Evolutionary conservation across 2,113 vertebrate genomes (phyloP), one percentile per base, ranked within the genome.

Genomic region (Chaetops frenatus): DNA sequence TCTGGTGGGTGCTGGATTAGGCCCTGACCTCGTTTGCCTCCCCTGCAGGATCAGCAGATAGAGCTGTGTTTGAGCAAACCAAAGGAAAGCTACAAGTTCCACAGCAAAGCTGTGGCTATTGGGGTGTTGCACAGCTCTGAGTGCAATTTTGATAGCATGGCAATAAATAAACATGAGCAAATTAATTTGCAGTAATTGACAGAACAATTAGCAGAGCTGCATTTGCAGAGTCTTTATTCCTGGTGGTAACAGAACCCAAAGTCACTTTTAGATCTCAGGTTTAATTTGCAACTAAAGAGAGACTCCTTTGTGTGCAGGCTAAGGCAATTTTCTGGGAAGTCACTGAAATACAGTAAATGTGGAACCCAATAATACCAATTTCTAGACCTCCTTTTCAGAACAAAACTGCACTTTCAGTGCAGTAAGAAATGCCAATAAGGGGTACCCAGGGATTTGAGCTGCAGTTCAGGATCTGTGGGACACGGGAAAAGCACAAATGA

Each of bases 121-220:
- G n/a, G 53, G 38, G 62, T 44, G 27, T 70, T 85, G 57, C 47
- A 31, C 33, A 80, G 54, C 70, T 91, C 57, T 54, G 60, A 81
- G 60, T 45, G 20, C 62, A 90, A 47, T 94, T 92, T 73, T 77
- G 90, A 86, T 81, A 73, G 60, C 54, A 25, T 10, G 69, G 47
- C 56, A 57, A 86, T 90, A 96, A 93, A 94, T 94, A 95, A 90
- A 83, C 78, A 88, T 6, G 2, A 82, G 48, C 61, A 94, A 74
- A 96, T 77, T 90, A 86, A 92, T 96, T 94, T 73, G 53, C 57
- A 53, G 72, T 45, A 92, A 97, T 71, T 89, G 90, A 94, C 89
- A 83, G 83, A 89, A 81, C 84, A 90, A 90, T 83, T 91, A 94
- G 79, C 51, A 90, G 92, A 88, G 40, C 67, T 95, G 88, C 47